These are phyloP conservation scores for Carposina sasakii DNA, from an alignment of 1,140 invertebrate genomes.

Conservation along the genomic window DNA sequence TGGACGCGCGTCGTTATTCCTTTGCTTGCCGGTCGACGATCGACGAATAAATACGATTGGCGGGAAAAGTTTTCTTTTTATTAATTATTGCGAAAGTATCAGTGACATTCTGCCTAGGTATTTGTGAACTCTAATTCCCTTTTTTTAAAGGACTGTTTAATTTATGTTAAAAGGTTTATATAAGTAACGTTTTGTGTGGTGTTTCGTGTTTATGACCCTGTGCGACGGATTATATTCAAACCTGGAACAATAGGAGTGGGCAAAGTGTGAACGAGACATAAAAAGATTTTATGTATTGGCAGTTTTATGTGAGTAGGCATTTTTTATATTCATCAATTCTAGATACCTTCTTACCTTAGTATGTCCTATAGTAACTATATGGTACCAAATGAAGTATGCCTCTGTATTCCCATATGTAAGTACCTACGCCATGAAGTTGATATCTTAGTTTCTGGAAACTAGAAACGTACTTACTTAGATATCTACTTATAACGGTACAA, in stretches of 20 bases:
- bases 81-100: not conserved
- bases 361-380: too few species aligned
- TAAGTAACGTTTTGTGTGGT: not conserved
- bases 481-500: too few species aligned
- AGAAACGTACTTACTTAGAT: too few species aligned
- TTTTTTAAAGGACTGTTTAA: not conserved
- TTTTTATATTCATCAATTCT: too few species aligned
- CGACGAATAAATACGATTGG: constrained; percentile 29
- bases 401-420: too few species aligned
- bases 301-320: too few species aligned
- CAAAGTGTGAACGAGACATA: constrained; percentile 17
- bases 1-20: constrained; percentile 38
- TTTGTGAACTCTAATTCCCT: not conserved
- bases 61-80: constrained; percentile 26
- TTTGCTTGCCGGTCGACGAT: constrained; percentile 8
- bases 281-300: too few species aligned
- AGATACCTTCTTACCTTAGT: too few species aligned
- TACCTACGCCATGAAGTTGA: too few species aligned
- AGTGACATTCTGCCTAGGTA: not conserved
- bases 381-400: too few species aligned
- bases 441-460: too few species aligned
- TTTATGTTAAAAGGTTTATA: not conserved
- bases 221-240: constrained; percentile 22
- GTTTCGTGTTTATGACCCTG: constrained; percentile 11
- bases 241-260: constrained; percentile 12